phyloP scores from a whole-genome alignment of 2,888 invertebrate genomes.

The Zaprionus obscuricornis region DNA sequence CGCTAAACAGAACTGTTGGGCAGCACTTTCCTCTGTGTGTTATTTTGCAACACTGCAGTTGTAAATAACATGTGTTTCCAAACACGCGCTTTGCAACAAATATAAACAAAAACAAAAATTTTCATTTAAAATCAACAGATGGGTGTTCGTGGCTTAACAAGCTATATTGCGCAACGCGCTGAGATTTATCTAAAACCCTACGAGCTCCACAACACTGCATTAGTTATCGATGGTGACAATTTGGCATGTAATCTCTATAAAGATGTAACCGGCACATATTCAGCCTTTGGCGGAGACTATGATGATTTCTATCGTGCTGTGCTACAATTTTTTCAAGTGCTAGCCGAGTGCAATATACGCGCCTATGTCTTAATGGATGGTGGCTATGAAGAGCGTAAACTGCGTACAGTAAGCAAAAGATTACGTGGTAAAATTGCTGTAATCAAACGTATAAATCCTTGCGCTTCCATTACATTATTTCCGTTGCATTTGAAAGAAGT shows the following conservation, averaged over 20 bases:
- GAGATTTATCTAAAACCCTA: constrained; percentile 87
- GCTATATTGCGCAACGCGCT: constrained; percentile 88
- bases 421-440: constrained; percentile 86
- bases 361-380: constrained; percentile 92
- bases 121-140: constrained; percentile 83
- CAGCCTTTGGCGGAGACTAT: constrained; percentile 94
- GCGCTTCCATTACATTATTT: constrained; percentile 86
- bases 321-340: constrained; percentile 87
- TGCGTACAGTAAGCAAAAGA: constrained; percentile 87
- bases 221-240: constrained; percentile 93
- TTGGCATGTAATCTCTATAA: constrained; percentile 89
- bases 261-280: constrained; percentile 86
- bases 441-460: constrained; percentile 85
- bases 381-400: constrained; percentile 88
- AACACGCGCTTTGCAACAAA: constrained; percentile 45
- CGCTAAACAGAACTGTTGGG: too few species aligned
- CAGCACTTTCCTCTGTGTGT: too few species aligned
- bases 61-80: constrained; percentile 30
- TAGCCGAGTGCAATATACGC: constrained; percentile 88
- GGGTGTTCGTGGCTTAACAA: constrained; percentile 94
- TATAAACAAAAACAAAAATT: constrained; percentile 38
- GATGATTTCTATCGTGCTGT: constrained; percentile 89
- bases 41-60: constrained; percentile 18
- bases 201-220: constrained; percentile 87
- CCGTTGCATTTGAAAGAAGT: constrained; percentile 90